Conservation (phyloP, 2,888 invertebrate species). For the Anthrax anthrax region DNA sequence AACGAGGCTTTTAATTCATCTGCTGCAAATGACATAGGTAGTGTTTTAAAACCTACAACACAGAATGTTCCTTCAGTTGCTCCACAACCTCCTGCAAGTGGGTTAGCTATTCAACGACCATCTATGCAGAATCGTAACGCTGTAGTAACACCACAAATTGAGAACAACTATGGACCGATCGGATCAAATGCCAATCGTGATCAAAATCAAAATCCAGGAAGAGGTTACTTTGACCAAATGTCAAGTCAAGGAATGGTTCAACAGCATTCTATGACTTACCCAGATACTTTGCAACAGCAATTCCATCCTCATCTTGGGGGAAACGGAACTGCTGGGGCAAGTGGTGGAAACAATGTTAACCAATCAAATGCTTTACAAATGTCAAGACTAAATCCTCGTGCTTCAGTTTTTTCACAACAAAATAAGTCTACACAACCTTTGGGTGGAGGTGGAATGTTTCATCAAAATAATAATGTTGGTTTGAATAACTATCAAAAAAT, state of each 20-base stretch:
- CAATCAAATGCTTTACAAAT: constrained; percentile 36
- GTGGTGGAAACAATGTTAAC: constrained; percentile 20
- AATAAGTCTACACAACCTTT: constrained; percentile 15
- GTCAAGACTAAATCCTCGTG: constrained; percentile 64
- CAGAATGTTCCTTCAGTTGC: constrained; percentile 8
- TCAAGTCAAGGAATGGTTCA: constrained; percentile 19
- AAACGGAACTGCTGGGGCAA: constrained; percentile 14
- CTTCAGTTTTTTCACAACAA: constrained; percentile 52
- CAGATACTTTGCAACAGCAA: constrained; percentile 14
- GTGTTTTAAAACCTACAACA: constrained; percentile 11
- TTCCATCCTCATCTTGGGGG: constrained; percentile 15
- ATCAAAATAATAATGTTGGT: constrained; percentile 18
- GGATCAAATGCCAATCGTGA: constrained; percentile 20
- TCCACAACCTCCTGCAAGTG: constrained; percentile 18
- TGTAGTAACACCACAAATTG: constrained; percentile 15
- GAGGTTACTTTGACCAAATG: constrained; percentile 11
- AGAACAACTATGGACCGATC: constrained; percentile 25
- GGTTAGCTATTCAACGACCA: constrained; percentile 29
- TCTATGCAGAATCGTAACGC: constrained; percentile 11
- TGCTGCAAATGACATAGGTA: constrained; percentile 13
- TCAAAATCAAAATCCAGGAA: constrained; percentile 11
- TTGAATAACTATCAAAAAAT: constrained; percentile 16
- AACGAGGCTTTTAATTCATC: constrained; percentile 17
- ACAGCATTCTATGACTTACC: constrained; percentile 11
- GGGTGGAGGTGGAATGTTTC: constrained; percentile 16